Conservation (phyloP, 2,113 vertebrate genomes). For the Hepsetus odoe region DNA sequence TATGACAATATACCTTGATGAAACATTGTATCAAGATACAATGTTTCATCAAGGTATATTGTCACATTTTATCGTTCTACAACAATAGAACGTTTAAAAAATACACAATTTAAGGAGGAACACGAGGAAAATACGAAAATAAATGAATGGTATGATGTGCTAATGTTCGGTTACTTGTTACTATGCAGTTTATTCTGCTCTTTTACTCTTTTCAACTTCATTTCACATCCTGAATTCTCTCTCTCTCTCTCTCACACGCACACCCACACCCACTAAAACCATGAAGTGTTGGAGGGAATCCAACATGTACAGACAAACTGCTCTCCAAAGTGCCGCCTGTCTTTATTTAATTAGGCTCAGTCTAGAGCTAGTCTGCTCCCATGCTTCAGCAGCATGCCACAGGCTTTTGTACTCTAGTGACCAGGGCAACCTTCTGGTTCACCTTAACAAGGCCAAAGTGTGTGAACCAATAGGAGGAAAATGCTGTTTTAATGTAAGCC, state of each 20-base stretch:
- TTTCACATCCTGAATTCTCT: background rate
- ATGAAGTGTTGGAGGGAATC: background rate
- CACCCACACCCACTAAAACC: conserved; percentile 19
- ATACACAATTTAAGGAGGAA: no score
- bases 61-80: no score
- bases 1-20: no score
- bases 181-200: background rate
- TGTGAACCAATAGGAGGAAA: background rate
- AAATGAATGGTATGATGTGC: no score
- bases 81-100: no score
- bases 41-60: no score
- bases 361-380: background rate
- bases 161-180: no score
- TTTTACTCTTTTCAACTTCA: background rate
- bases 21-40: no score
- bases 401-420: background rate
- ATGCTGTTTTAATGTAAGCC: background rate
- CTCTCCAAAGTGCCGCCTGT: background rate
- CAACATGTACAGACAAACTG: background rate
- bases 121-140: no score
- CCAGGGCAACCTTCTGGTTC: background rate
- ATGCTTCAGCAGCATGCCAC: background rate
- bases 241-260: background rate
- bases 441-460: background rate
- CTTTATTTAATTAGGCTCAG: background rate